Evolutionary conservation across 2,797 vertebrate species (phyloP).

Genomic region (Heliangelus exortis): DNA sequence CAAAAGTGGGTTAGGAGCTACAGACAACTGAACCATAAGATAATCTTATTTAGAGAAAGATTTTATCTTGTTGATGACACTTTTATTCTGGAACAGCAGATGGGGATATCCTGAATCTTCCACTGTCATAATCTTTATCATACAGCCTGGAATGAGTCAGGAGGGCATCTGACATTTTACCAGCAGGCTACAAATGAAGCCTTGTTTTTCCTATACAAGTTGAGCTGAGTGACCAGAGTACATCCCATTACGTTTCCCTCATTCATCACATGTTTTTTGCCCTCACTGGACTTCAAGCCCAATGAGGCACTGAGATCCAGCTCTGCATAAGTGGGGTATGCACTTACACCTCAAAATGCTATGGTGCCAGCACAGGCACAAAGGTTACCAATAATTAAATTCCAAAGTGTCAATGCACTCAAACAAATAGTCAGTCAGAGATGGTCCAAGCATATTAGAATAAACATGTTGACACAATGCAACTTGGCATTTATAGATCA

Average conservation of each 20-base stretch:
- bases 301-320: neutral
- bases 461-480: neutral
- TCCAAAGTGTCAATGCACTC: neutral
- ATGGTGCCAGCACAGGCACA: neutral
- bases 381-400: neutral
- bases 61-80: neutral
- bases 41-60: neutral
- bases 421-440: neutral
- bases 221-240: too few relatives aligned
- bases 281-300: neutral
- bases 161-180: neutral
- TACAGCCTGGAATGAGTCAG: neutral
- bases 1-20: neutral
- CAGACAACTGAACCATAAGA: neutral
- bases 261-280: neutral
- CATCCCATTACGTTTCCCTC: neutral
- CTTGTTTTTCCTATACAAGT: neutral
- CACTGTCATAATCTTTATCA: neutral
- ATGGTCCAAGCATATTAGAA: neutral
- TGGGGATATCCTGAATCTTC: neutral
- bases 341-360: neutral
- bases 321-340: neutral
- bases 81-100: neutral
- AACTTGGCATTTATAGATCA: conserved; percentile 7
- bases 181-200: neutral